A percentile compares a stretch with the other conserved stretches of the same genome.
phyloP scores from a whole-genome alignment of 2,113 vertebrate species.

The Bagarius yarrelli region DNA sequence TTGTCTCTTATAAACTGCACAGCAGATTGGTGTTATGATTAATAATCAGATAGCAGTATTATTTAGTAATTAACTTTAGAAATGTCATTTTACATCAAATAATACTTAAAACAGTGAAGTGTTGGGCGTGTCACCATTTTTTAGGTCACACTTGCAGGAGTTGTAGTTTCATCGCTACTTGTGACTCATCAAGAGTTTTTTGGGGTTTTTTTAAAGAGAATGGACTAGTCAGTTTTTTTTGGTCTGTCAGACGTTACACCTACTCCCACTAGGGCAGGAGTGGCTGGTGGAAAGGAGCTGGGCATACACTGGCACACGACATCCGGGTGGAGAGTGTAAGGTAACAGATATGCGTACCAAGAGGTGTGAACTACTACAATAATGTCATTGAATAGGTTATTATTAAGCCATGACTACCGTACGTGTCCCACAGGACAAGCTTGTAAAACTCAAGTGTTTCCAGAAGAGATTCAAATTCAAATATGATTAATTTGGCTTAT shows the following conservation, averaged over 20 bases:
- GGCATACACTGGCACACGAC: slow-evolving; percentile 31
- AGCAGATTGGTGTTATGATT: not conserved
- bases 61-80: slow-evolving; percentile 23
- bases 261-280: slow-evolving; percentile 39
- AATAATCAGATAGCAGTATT: slow-evolving; percentile 21
- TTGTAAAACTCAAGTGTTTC: slow-evolving; percentile 46
- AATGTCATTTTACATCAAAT: not conserved
- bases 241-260: slow-evolving; percentile 30
- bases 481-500: slow-evolving; percentile 40
- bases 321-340: slow-evolving; percentile 17
- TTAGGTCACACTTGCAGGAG: slow-evolving; percentile 23
- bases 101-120: not conserved
- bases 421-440: slow-evolving; percentile 41
- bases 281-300: slow-evolving; percentile 21
- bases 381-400: slow-evolving; percentile 38
- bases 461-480: slow-evolving; percentile 41
- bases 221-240: slow-evolving; percentile 27
- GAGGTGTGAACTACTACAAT: slow-evolving; percentile 32
- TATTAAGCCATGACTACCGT: slow-evolving; percentile 46
- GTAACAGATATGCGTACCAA: slow-evolving; percentile 22
- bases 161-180: slow-evolving; percentile 37
- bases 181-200: slow-evolving; percentile 43
- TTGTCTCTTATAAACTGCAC: slow-evolving; percentile 18
- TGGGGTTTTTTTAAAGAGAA: slow-evolving; percentile 27
- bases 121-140: slow-evolving; percentile 30